Conservation (phyloP, 2,888 invertebrate genomes). For the Napeogenes sylphis region DNA sequence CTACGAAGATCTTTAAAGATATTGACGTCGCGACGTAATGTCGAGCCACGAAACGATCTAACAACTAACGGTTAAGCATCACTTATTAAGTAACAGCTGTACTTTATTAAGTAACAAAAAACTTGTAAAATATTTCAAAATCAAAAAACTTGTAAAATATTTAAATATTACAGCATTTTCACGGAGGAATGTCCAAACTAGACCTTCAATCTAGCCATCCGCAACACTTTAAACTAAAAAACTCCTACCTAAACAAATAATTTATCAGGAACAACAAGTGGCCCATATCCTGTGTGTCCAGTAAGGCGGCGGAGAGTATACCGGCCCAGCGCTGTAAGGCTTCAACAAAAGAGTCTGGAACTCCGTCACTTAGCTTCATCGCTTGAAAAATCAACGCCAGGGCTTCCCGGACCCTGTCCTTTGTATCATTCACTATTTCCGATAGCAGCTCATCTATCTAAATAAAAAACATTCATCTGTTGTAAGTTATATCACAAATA, state of each 20-base stretch:
- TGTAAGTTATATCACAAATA: neutral
- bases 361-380: conserved; percentile 52
- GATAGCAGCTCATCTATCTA: conserved; percentile 65
- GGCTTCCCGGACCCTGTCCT: conserved; percentile 54
- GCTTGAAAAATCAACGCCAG: conserved; percentile 53
- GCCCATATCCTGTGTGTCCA: conserved; percentile 49
- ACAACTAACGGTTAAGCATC: no score
- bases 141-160: no score
- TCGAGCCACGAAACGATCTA: no score
- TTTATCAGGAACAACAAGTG: conserved; percentile 61
- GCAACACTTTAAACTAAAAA: neutral
- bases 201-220: no score
- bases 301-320: conserved; percentile 46
- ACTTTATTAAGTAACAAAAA: no score
- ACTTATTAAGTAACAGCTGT: no score
- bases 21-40: no score
- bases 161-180: no score
- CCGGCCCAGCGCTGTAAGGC: conserved; percentile 64
- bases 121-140: no score
- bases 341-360: conserved; percentile 42
- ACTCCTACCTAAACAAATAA: conserved; percentile 55
- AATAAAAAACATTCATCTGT: conserved; percentile 16
- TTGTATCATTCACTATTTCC: conserved; percentile 47
- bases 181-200: no score
- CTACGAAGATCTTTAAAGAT: no score